Percentiles rank a stretch among this genome's conserved stretches.
These are phyloP conservation scores for Acrocyrtus sp. DNA, from an alignment of 2,888 invertebrate species.

Conservation along the genomic window DNA sequence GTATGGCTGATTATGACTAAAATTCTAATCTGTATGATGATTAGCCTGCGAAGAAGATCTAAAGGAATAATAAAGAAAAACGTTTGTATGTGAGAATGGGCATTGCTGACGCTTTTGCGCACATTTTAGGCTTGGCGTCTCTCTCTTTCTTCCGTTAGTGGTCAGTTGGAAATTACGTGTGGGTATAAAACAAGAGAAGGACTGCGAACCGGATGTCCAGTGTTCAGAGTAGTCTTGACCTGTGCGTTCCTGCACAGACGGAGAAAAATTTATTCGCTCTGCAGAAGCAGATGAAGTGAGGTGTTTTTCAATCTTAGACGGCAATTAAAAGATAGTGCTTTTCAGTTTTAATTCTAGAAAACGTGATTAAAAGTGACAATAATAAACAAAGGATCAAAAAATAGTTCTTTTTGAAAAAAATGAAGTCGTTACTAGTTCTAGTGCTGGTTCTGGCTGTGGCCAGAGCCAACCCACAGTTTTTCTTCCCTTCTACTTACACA, in stretches of 20 bases:
- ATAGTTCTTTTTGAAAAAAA: slow-evolving; percentile 23
- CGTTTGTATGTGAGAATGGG: no score
- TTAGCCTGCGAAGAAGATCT: no score
- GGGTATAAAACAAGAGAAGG: slow-evolving; percentile 49
- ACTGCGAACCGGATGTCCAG: slow-evolving; percentile 61
- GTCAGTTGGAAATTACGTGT: slow-evolving; percentile 35
- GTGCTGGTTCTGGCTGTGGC: slow-evolving; percentile 34
- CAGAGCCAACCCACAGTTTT: slow-evolving; percentile 34
- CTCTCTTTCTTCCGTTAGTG: slow-evolving; percentile 57
- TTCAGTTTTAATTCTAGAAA: background rate
- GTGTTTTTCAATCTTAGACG: slow-evolving; percentile 12
- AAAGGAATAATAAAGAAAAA: no score
- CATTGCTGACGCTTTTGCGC: no score
- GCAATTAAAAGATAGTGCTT: background rate
- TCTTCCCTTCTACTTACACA: slow-evolving; percentile 27
- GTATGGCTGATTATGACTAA: no score
- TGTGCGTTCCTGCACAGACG: slow-evolving; percentile 43
- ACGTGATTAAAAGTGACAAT: background rate
- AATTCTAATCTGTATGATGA: no score
- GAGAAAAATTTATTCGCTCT: slow-evolving; percentile 17
- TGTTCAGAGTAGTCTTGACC: slow-evolving; percentile 51
- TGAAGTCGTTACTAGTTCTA: slow-evolving; percentile 34
- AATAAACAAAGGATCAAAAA: background rate
- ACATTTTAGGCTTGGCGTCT: slow-evolving; percentile 5
- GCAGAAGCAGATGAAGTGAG: slow-evolving; percentile 5